Base-by-base conservation (phyloP, 2,797 vertebrate genomes). In the Anniella stebbinsi region DNA sequence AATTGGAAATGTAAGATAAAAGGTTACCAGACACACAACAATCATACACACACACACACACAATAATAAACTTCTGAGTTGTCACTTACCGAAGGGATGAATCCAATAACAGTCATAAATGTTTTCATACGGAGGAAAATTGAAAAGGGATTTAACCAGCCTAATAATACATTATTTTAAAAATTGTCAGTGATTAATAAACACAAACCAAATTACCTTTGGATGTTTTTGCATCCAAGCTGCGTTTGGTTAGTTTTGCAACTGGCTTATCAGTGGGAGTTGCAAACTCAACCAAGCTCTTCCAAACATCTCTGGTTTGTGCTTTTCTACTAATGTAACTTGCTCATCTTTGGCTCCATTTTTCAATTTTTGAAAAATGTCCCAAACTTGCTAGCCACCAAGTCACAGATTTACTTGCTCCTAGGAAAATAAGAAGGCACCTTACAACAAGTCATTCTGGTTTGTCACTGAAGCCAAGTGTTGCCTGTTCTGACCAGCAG, bases 321-420 rank as follows among this genome's bases (percentile, higher is more conserved):
- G 12, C 38, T n/a, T 11, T 1, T 69, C 41, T 18, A 18, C 60
- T 63, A 63, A 63, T 77, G 57, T 48, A 76, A 77, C 41, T 77
- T 76, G 72, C 36, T 77, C 12, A 66, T 63, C 36, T 45, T 86
- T 88, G 84, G 21, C 25, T 41, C 1, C 30, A 11, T 80, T 89
- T 84, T n/a, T 80, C 91, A 92, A 11, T 84, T 30, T 84, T 92
- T 3, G 28, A 80, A 87, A 67, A 87, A 66, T 54, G 51, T 63
- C 12, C 57, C 54, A 41, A 18, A 67, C 15, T 6, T 41, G 12
- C 38, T 41, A 41, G 81, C 63, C 17, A 69, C 4, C 13, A 75
- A 23, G 18, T 84, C 25, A 70, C 33, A 51, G 48, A 21, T 30
- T 18, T 84, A 6, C 48, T 84, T 84, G 48, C 10, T 13, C 25